Evolutionary conservation across 2,113 vertebrate species (phyloP), one percentile per base, ranked within the genome.

Genomic region (Antechinus stuartii): DNA sequence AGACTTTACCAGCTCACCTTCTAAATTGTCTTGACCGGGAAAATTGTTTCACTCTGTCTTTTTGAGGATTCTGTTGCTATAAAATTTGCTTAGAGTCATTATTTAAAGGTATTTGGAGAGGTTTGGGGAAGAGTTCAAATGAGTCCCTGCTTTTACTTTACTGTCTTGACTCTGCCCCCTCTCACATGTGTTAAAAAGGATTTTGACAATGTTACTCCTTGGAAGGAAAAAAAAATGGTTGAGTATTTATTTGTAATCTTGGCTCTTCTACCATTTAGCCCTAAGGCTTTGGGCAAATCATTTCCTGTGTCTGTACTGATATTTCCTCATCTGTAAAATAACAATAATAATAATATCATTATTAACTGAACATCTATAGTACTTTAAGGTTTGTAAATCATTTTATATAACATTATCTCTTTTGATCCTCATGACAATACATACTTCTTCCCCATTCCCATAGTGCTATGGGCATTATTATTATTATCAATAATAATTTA

Each of bases 201-300:
- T 92, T 96, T 95, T 92, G 91, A 93, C 93, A 96, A 91, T 76
- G n/a, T 91, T 90, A 54, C 42, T 91, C 27, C 91, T 90, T 30
- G 57, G 10, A 61, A 61, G 57, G 27, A 61, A 61, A 68, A 61
- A 57, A 26, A 35, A 68, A 16, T 68, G 61, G 30, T 23, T 84
- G 22, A 35, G n/a, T 84, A 84, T n/a, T 84, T 19, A 42, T 0
- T 42, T 42, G 7, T 84, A 42, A n/a, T 42, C n/a, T n/a, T 84
- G 68, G 68, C 16, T 84, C 68, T 84, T 42, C 68, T 42, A 84
- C 68, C 68, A 84, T 42, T 42, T 84, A 22, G n/a, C 68, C 68
- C 68, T 23, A 84, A 35, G 6, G 7, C 16, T n/a, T 84, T 84
- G 16, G n/a, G 68, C n/a, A 42, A 42, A 42, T 42, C 19, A 84